Evolutionary conservation across 2,888 invertebrate genomes (phyloP).

Genomic region (Actias luna): DNA sequence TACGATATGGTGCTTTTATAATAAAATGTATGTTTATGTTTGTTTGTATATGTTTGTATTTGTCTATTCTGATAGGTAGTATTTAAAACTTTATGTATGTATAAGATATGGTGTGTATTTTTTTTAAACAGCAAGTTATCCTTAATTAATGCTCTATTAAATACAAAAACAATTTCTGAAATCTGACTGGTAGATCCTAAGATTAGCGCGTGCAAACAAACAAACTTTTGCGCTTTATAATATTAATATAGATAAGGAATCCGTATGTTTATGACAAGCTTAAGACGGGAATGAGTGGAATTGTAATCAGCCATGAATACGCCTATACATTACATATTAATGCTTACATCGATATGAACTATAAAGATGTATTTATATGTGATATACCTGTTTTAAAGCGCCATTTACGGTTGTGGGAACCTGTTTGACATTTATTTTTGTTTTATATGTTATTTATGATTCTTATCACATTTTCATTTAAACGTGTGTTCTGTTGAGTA

Average conservation of each 20-base stretch:
- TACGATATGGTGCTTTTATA: too few species aligned
- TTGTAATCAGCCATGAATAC: constrained; percentile 1
- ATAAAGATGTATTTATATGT: constrained; percentile 33
- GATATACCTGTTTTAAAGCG: constrained; percentile 36
- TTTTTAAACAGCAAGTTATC: too few species aligned
- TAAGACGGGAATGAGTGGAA: not conserved
- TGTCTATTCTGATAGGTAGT: too few species aligned
- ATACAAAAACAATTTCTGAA: too few species aligned
- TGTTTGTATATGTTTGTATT: too few species aligned
- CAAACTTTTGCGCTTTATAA: too few species aligned
- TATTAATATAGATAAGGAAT: not conserved
- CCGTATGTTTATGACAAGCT: not conserved
- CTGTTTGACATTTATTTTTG: not conserved
- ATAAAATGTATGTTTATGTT: too few species aligned
- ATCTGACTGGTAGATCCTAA: too few species aligned
- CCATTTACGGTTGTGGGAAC: constrained; percentile 15
- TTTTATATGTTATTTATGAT: not conserved
- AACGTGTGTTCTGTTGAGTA: not conserved
- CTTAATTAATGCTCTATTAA: too few species aligned
- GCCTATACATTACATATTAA: constrained; percentile 21
- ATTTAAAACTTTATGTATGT: too few species aligned
- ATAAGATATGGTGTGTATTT: too few species aligned
- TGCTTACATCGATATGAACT: constrained; percentile 37
- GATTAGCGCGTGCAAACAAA: too few species aligned
- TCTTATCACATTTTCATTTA: not conserved